phyloP scores from a whole-genome alignment of 2,113 vertebrate genomes.

The Menidia beryllina region DNA sequence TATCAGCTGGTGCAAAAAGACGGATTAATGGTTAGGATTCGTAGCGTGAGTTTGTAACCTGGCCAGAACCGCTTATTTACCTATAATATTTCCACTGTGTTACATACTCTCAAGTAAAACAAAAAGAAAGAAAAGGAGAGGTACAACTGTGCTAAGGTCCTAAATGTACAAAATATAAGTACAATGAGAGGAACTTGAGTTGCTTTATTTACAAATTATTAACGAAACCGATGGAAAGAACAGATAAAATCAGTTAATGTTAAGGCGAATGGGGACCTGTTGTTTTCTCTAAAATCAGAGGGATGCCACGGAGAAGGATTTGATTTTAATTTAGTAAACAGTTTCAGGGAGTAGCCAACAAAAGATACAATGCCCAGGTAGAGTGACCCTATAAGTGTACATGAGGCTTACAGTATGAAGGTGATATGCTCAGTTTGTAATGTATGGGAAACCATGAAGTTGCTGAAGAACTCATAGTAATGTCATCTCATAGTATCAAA shows the following conservation, averaged over 20 bases:
- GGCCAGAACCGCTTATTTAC: neutral
- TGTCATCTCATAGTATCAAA: slow-evolving; percentile 40
- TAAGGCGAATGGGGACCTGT: slow-evolving; percentile 64
- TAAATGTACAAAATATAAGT: slow-evolving; percentile 46
- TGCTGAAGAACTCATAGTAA: slow-evolving; percentile 12
- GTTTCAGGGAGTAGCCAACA: slow-evolving; percentile 4
- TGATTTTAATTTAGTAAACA: slow-evolving; percentile 59
- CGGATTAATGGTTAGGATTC: neutral
- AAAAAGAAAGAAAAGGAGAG: too few relatives aligned
- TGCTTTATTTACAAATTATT: slow-evolving; percentile 46
- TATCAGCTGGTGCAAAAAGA: neutral
- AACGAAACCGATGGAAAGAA: slow-evolving; percentile 53
- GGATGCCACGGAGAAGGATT: slow-evolving; percentile 38
- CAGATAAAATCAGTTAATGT: slow-evolving; percentile 70
- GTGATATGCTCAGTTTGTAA: slow-evolving; percentile 6
- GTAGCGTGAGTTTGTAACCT: neutral
- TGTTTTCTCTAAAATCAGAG: slow-evolving; percentile 53
- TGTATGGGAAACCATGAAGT: slow-evolving; percentile 1
- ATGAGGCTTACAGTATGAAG: neutral
- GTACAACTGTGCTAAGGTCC: slow-evolving; percentile 3
- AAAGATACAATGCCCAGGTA: neutral
- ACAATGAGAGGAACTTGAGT: slow-evolving; percentile 12
- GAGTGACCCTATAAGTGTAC: slow-evolving; percentile 10
- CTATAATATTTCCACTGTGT: too few relatives aligned
- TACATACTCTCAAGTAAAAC: too few relatives aligned